Evolutionary conservation across 2,888 invertebrate genomes (phyloP), one percentile per base, ranked within the genome.

Genomic region (Macaria liturata): DNA sequence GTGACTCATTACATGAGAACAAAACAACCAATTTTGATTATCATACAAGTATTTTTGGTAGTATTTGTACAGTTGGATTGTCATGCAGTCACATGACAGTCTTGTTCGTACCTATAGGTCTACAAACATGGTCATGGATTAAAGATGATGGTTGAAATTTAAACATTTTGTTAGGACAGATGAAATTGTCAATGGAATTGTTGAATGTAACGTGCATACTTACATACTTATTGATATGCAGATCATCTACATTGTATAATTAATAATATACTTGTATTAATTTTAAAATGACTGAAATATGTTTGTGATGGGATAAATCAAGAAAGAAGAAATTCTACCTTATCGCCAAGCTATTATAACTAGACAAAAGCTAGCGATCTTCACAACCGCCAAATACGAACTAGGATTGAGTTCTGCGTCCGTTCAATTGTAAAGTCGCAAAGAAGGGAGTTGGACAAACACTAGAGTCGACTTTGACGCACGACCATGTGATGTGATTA

Each of bases 401-500:
- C 7, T 20, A 46, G 43, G 46, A 43, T 49, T 49, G 43, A 44
- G 32, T 9, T 52, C 32, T 39, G 49, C 53, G 48, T 54, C 50
- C 56, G 51, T 54, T 54, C 39, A 31, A n/a, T 30, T 52, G 55
- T 61, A 56, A 59, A 49, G 31, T n/a, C n/a, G n/a, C n/a, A n/a
- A n/a, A n/a, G n/a, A 49, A 50, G 50, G 46, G 40, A 57, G 37
- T 50, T 6, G 3, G 56, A 58, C 61, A 62, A 59, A 60, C 56
- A 57, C 53, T 50, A 30, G 32, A 39, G 57, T 65, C 62, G 68
- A 65, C 70, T 61, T 68, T 71, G 74, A 71, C 64, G 60, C 54
- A 49, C 56, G 68, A 62, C 69, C 84, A 84, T 86, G 86, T 87
- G 86, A 88, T 83, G 67, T 61, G 68, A 78, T 87, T 84, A 86